Conservation (phyloP, 2,113 vertebrate species). For the human (Homo sapiens) region GRCh38 chr15:26218501-26219000, state of each 20-base stretch:
- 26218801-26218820: slow-evolving; percentile 62
- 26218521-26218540: background rate
- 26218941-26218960: background rate
- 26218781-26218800: slow-evolving; percentile 47
- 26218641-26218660: background rate
- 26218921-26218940: background rate
- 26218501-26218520: no score
- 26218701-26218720: slow-evolving; percentile 44
- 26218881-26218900: background rate
- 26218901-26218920: background rate
- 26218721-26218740: slow-evolving; percentile 34
- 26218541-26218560: background rate
- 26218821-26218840: slow-evolving; percentile 63
- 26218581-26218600: background rate
- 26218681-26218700: slow-evolving; percentile 48
- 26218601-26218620: background rate
- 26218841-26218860: slow-evolving; percentile 57
- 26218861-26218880: background rate
- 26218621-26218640: background rate
- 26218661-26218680: background rate
- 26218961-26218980: background rate
- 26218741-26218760: slow-evolving; percentile 58
- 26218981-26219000: background rate
- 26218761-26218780: slow-evolving; percentile 56
- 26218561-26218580: background rate